phyloP scores from a whole-genome alignment of 2,797 vertebrate genomes.

The Lindbergichthys nudifrons region DNA sequence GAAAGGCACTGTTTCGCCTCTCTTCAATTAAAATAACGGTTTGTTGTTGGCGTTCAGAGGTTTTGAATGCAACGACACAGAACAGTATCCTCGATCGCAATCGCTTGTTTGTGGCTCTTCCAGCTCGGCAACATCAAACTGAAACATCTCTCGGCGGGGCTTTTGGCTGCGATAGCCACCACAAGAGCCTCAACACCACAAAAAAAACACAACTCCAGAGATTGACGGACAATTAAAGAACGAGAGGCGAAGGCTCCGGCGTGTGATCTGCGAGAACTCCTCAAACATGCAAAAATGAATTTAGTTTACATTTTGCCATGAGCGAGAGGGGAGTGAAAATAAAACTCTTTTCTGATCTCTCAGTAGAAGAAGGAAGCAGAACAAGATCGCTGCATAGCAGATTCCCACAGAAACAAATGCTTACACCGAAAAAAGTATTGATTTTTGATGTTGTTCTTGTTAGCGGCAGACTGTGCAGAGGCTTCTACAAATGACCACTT shows the following conservation, averaged over 20 bases:
- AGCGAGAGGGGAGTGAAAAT: slow-evolving; percentile 43
- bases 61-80: slow-evolving; percentile 48
- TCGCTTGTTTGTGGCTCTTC: slow-evolving; percentile 66
- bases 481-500: slow-evolving; percentile 73
- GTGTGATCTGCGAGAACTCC: slow-evolving; percentile 68
- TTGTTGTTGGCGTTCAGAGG: slow-evolving; percentile 44
- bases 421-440: slow-evolving; percentile 78
- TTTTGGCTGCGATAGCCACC: slow-evolving; percentile 62
- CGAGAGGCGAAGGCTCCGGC: slow-evolving; percentile 57
- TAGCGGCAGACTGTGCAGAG: slow-evolving; percentile 66
- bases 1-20: slow-evolving; percentile 44
- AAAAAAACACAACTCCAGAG: slow-evolving; percentile 53
- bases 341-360: slow-evolving; percentile 66
- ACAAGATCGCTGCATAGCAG: slow-evolving; percentile 54
- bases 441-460: slow-evolving; percentile 80
- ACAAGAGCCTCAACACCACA: slow-evolving; percentile 44
- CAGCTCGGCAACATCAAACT: slow-evolving; percentile 68
- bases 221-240: slow-evolving; percentile 79
- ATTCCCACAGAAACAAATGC: slow-evolving; percentile 76
- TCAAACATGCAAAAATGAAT: slow-evolving; percentile 74
- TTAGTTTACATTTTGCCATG: slow-evolving; percentile 71
- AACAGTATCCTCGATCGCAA: slow-evolving; percentile 53
- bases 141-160: slow-evolving; percentile 62
- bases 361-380: slow-evolving; percentile 55
- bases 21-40: slow-evolving; percentile 70